These are phyloP conservation scores for Pseudococcus viburni DNA, from an alignment of 2,888 invertebrate genomes.

Conservation along the genomic window DNA sequence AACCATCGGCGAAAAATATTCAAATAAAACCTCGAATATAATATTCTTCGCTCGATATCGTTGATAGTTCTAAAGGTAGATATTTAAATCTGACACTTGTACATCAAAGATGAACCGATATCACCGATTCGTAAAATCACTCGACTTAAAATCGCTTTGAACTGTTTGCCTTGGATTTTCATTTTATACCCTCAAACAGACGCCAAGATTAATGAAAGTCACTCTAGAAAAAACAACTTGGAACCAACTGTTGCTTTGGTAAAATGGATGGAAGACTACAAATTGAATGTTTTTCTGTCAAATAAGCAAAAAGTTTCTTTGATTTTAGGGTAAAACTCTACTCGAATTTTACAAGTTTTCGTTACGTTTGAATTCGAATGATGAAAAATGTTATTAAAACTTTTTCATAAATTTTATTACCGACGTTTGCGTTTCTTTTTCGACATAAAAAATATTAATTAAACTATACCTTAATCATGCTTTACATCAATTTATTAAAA, in stretches of 20 bases:
- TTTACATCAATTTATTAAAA: conserved; percentile 16
- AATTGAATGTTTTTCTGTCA: conserved; percentile 49
- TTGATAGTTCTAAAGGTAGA: not conserved
- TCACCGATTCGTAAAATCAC: not conserved
- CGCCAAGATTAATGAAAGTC: conserved; percentile 48
- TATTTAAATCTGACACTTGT: conserved; percentile 39
- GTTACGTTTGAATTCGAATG: conserved; percentile 21
- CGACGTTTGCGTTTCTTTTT: conserved; percentile 9
- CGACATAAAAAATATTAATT: conserved; percentile 18
- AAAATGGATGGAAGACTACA: conserved; percentile 14
- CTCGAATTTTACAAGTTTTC: conserved; percentile 28
- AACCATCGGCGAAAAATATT: not conserved
- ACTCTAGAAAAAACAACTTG: not conserved
- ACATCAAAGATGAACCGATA: conserved; percentile 31
- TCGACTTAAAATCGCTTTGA: conserved; percentile 24
- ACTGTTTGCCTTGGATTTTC: conserved; percentile 39
- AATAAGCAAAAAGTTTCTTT: conserved; percentile 45
- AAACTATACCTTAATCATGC: conserved; percentile 5
- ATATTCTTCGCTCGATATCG: not conserved
- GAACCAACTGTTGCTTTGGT: conserved; percentile 37
- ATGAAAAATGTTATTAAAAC: conserved; percentile 21
- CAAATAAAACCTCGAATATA: not conserved
- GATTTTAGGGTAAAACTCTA: conserved; percentile 6
- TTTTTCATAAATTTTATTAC: conserved; percentile 31
- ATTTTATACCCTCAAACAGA: not conserved